Conservation (phyloP, 2,797 vertebrate genomes). For the Halcyon chelicuti region DNA sequence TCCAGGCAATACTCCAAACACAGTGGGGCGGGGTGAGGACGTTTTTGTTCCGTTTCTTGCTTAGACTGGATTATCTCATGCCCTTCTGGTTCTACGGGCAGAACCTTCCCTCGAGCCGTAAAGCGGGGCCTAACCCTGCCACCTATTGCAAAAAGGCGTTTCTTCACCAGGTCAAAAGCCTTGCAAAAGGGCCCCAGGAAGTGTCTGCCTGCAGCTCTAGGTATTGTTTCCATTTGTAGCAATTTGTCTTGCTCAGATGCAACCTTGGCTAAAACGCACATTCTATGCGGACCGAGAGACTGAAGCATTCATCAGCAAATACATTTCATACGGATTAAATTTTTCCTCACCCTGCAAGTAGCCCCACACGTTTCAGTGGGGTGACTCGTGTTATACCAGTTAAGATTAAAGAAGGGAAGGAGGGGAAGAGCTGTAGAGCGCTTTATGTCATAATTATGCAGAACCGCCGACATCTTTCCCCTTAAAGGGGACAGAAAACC, state of each 20-base stretch:
- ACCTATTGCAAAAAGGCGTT: not conserved
- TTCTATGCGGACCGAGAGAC: not conserved
- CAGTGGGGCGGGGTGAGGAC: slow-evolving; percentile 15
- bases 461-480: not conserved
- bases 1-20: slow-evolving; percentile 20
- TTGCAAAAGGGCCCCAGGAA: not conserved
- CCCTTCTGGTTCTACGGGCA: not conserved
- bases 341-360: not conserved
- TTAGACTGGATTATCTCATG: not conserved
- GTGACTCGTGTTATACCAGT: not conserved
- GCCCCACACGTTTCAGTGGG: not conserved
- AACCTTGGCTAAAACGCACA: not conserved
- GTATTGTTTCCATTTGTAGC: not conserved
- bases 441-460: not conserved
- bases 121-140: not conserved
- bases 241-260: not conserved
- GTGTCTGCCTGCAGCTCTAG: not conserved
- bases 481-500: not conserved
- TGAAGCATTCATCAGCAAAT: not conserved
- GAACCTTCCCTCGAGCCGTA: not conserved
- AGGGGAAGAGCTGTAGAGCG: not conserved
- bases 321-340: not conserved
- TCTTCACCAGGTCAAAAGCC: not conserved
- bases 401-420: not conserved
- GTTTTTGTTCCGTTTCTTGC: slow-evolving; percentile 10